Evolutionary conservation across 2,113 vertebrate genomes (phyloP), one percentile per base, ranked within the genome.

Genomic region (Callochromis pleurospilus): DNA sequence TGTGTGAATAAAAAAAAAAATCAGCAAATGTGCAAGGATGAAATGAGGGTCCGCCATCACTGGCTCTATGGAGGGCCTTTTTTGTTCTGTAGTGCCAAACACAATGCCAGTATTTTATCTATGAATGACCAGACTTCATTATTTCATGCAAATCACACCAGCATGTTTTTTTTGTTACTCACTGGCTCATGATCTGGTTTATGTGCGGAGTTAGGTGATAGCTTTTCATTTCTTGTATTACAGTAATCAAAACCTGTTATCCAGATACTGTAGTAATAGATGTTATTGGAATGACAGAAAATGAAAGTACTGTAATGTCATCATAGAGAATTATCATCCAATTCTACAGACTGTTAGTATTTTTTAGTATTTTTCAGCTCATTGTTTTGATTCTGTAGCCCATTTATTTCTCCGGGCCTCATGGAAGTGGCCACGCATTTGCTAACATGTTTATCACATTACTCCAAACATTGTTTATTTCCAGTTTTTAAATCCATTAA

Each of bases 1-100:
- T 58, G 54, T 87, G 90, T 75, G 90, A 94, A 93, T 91, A 89
- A 62, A 3, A 65, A 33, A 24, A 29, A 21, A 54, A 88, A 91
- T 91, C 81, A 26, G 86, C 62, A 62, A 68, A 80, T 88, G 84
- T 62, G 17, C 38, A 56, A 62, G 77, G 73, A 75, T 26, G 68
- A 91, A 92, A 83, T 86, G 87, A 91, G 53, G 8, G 49, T 85
- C 81, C 5, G 5, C 81, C 79, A 77, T 84, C 85, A 86, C 86
- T 88, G 77, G 80, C 42, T 68, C 60, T 15, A 11, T 15, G 1
- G 82, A 68, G 81, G 82, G 88, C 2, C 33, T 87, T 85, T 53
- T 73, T 21, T 9, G 53, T 56, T 10, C 42, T 85, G 21, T 45
- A 45, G 51, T 14, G 86, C 85, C 84, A 81, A 62, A 83, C 45